phyloP scores from a whole-genome alignment of 2,888 invertebrate genomes.

The Crepidodera aurea region DNA sequence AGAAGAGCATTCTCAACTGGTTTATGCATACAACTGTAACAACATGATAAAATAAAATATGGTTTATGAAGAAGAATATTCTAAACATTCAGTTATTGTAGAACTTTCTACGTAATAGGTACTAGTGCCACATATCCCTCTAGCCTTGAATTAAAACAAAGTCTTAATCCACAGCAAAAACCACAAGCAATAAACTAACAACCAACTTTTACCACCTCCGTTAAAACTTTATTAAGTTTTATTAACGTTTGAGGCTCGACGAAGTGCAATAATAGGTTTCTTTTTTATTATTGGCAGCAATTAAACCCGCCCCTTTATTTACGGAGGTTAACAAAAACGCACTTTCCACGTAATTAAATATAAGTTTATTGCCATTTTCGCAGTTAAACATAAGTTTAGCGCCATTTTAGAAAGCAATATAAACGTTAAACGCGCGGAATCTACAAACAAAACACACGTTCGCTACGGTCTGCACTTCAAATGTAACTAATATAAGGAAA shows the following conservation, averaged over 20 bases:
- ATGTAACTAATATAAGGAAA: conserved; percentile 33
- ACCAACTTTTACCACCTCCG: conserved; percentile 8
- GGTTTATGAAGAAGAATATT: no score
- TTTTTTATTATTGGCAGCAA: conserved; percentile 23
- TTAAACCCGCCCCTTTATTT: conserved; percentile 16
- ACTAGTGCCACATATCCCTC: no score
- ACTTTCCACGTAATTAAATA: conserved; percentile 31
- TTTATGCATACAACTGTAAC: no score
- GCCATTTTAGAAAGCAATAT: conserved; percentile 34
- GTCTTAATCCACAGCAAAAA: not conserved
- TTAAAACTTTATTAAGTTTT: conserved; percentile 10
- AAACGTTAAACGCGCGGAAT: conserved; percentile 26
- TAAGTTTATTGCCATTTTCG: conserved; percentile 20
- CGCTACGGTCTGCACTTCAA: conserved; percentile 24
- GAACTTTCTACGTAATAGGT: no score
- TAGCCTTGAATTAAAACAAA: conserved; percentile 9
- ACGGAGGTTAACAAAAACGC: conserved; percentile 28
- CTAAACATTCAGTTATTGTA: no score
- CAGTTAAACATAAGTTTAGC: conserved; percentile 30
- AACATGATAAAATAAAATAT: no score
- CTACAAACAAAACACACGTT: conserved; percentile 14
- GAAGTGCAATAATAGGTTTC: conserved; percentile 1
- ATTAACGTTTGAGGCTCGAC: not conserved
- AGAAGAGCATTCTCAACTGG: no score
- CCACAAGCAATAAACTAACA: not conserved